Evolutionary conservation across 2,888 invertebrate species (phyloP), one percentile per base, ranked within the genome.

Genomic region (Unio delphinus): DNA sequence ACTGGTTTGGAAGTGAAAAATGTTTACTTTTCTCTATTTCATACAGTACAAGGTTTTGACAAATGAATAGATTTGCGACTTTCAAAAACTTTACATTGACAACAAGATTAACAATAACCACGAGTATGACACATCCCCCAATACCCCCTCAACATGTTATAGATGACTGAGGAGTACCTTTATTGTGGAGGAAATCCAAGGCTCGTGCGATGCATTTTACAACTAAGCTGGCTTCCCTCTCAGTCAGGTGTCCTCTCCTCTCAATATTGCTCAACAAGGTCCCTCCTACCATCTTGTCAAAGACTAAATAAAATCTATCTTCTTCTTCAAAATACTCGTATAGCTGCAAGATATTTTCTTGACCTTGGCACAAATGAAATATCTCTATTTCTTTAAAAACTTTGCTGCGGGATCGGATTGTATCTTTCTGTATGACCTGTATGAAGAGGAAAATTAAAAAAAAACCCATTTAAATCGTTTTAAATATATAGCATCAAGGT

Each of bases 341-440:
- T 91, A 99, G 93, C 92, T 98, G 97, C 90, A 99, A 95, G 91
- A 99, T 98, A 91, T 98, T 97, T 76, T 96, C 95, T 92, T 99
- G 98, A 84, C 96, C 96, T 91, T 96, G 95, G 92, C 98, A 99
- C 92, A 98, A 95, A 92, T 98, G 96, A 93, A 99, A 98, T 81
- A 97, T 98, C 92, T 99, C 98, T 88, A 99, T 98, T 92, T 99
- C 99, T 86, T 97, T 96, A 92, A 98, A 96, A 86, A 99, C 96
- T 89, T 98, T 93, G 88, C 95, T 95, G 85, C 98, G 94, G 87
- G 96, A 96, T 92, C 97, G 97, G 80, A 96, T 96, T 82, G 96
- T 96, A 88, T 95, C 95, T 91, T 98, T 98, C 91, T 96, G 96
- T 89, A 98, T 97, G 88, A 97, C 95, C 93, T 91, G 80, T 17